These are phyloP conservation scores for Belonocnema kinseyi DNA, from an alignment of 1,140 invertebrate species.

Conservation along the genomic window DNA sequence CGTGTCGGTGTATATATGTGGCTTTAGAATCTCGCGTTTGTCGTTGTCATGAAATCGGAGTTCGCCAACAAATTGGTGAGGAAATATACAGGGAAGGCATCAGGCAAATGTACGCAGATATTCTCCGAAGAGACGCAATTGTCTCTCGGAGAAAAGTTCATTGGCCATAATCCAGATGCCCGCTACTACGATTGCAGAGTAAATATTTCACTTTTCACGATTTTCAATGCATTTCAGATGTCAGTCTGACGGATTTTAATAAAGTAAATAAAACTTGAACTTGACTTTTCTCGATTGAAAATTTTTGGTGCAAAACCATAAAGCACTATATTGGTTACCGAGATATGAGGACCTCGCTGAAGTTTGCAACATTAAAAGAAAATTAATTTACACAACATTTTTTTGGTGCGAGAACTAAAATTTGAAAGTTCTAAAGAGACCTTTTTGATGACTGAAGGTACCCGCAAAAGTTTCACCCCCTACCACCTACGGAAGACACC, in stretches of 20 bases:
- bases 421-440: no score
- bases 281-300: no score
- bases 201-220: slow-evolving; percentile 6
- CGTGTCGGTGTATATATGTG: slow-evolving; percentile 19
- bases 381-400: no score
- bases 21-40: slow-evolving; percentile 18
- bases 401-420: no score
- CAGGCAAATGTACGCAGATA: slow-evolving; percentile 8
- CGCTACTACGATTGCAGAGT: not conserved
- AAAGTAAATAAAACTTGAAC: no score
- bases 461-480: no score
- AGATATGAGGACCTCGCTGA: no score
- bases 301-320: no score
- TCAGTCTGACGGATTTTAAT: not conserved
- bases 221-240: not conserved
- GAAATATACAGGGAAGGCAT: slow-evolving; percentile 21
- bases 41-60: slow-evolving; percentile 30
- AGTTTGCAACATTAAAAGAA: no score
- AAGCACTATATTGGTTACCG: no score
- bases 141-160: slow-evolving; percentile 6
- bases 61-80: slow-evolving; percentile 26
- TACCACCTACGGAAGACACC: no score
- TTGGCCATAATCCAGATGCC: slow-evolving; percentile 19
- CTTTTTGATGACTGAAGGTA: no score
- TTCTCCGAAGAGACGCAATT: slow-evolving; percentile 10